Base-by-base conservation (phyloP, 2,888 invertebrate genomes). In the Tinea trinotella region DNA sequence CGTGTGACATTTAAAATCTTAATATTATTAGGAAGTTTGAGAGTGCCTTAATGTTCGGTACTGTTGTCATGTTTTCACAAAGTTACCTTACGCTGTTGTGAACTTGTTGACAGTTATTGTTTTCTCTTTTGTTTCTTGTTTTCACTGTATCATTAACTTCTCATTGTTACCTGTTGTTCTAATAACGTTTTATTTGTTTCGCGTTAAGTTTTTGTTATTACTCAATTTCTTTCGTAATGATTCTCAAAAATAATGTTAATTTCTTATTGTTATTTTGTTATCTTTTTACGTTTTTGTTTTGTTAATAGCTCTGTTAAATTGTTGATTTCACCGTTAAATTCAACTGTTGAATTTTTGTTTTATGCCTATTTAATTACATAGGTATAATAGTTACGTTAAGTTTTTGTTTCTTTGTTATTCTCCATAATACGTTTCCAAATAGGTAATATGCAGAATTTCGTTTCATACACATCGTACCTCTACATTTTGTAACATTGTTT, bases 11-110 rank as follows among this genome's bases (percentile, higher is more conserved):
- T 46, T 19, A 7, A 46, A 46, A 15, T 7, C n/a, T 19, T 19
- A 17, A 17, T 44, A 46, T 10, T 17, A 19, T 19, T 46, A 4
- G 17, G 19, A 46, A 46, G 46, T 24, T 62, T 54, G 55, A 61
- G 61, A 70, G 63, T 65, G 78, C 80, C 85, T 85, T 83, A 84
- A 85, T 84, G 79, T 68, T 76, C 82, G 83, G 83, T 75, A 66
- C 75, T 77, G 74, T 74, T 76, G 67, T 67, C 66, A 53, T 49
- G 55, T 55, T 52, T 62, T 64, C 52, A 59, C 52, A 54, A 56
- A 55, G 58, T 58, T 57, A 55, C 53, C 56, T 50, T 54, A 53
- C 34, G 20, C 50, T 54, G 22, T 61, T 62, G 59, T 67, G 62
- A 62, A 64, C 70, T 74, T 76, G 50, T 30, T 56, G 56, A 55